Evolutionary conservation across 2,113 vertebrate genomes (phyloP), one percentile per base, ranked within the genome.

Genomic region (Chaenogobius annularis): DNA sequence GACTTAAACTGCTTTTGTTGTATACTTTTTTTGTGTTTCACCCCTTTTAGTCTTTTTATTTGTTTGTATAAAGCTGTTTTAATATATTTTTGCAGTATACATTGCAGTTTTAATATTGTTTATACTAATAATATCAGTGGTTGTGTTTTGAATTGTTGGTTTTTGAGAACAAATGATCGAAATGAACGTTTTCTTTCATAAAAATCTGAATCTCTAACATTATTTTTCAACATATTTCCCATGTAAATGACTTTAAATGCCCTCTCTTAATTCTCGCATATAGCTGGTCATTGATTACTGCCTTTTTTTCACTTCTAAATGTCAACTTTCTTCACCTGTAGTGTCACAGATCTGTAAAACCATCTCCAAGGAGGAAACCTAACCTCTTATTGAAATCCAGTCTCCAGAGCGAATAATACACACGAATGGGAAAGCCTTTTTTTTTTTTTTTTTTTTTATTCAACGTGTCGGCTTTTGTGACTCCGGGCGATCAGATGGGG

Each of bases 261-360:
- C 26, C 26, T 31, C 26, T 31, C 26, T 1, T n/a, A 35, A 15
- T 14, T 47, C 13, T 47, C n/a, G n/a, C n/a, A 31, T 31, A 31
- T 4, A 4, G 1, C 26, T 17, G 2, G 48, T 50, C 12, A 17
- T 50, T 19, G 5, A 50, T 19, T 50, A 6, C 17, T 17, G 12
- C 17, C 48, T 31, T 4, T 19, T 63, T 22, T 15, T 72, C 55
- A 63, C 22, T 46, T 19, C 22, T 35, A 55, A 44, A 54, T n/a
- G 15, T 66, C 26, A 66, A 46, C 46, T 56, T 0, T n/a, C 5
- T 43, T 43, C 17, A 48, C 11, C 3, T n/a, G 40, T 5, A 10
- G 31, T 40, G 56, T 66, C 52, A 5, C 66, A 52, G 2, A 70
- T 62, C 54, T 22, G 13, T 70, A 74, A 55, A 58, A 82, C 81